Base-by-base conservation (phyloP, 2,113 vertebrate species). In the Gobius niger region DNA sequence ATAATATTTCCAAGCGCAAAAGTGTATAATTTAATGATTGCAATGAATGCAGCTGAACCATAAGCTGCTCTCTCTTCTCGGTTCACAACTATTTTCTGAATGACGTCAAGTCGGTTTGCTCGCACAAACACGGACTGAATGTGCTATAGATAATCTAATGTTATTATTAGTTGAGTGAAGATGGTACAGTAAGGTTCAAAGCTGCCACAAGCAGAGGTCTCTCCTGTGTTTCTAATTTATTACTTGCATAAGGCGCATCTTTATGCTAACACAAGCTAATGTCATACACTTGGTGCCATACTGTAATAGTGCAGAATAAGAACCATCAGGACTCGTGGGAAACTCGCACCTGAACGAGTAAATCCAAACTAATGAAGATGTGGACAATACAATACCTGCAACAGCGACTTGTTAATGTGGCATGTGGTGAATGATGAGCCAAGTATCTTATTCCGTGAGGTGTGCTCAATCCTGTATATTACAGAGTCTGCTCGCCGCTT, bases 401-500 rank as follows among this genome's bases (percentile, higher is more conserved):
- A 60, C 57, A 60, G 7, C 42, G 68, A 81, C 47, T 41, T 44
- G 41, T 78, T 81, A 63, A 72, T 75, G 61, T 74, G 61, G 81
- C 79, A 70, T 51, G 8, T 44, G 42, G 56, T 34, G 63, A 77
- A 54, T 24, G 18, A 67, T 63, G 24, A 75, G 70, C 49, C 47
- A 11, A 75, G 60, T 73, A 62, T 57, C 24, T 70, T 75, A 70
- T 83, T 82, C 75, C 52, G 64, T 64, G 56, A 75, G 73, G 56
- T 47, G 19, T 60, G 54, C 49, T 53, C 9, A 63, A 52, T 62
- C 50, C 57, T 76, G 67, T 54, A 63, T 78, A 65, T 68, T 65
- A 82, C 41, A 67, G 64, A 73, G 50, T 53, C 52, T 64, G 66
- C 77, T 76, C 44, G 56, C 67, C 79, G 68, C 67, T 80, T 83